Conservation (phyloP, 2,113 vertebrate genomes). For the Alouatta palliata region DNA sequence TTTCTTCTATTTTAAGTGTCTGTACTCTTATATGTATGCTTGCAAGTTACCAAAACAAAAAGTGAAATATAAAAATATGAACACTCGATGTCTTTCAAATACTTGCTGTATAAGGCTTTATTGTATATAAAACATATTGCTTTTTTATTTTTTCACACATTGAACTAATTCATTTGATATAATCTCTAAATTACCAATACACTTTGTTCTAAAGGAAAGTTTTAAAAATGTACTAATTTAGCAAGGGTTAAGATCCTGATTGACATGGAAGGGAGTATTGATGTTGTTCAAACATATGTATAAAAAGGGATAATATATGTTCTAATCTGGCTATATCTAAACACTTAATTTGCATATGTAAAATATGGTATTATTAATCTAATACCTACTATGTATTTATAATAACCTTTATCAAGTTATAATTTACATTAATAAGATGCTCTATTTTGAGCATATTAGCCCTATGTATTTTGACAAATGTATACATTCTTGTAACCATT, state of each 20-base stretch:
- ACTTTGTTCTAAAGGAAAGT: background rate
- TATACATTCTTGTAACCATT: background rate
- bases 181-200: background rate
- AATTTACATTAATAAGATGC: background rate
- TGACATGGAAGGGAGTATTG: too few relatives aligned
- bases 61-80: background rate
- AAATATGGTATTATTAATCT: background rate
- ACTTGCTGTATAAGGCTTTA: background rate
- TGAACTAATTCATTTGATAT: background rate
- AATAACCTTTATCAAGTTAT: background rate
- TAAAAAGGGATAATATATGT: background rate
- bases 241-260: background rate
- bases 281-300: background rate
- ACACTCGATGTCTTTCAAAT: background rate
- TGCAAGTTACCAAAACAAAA: background rate
- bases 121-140: background rate
- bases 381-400: background rate
- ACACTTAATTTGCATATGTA: background rate
- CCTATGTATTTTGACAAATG: background rate
- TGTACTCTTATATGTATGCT: background rate
- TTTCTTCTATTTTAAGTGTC: background rate
- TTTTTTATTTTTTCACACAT: background rate
- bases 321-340: background rate
- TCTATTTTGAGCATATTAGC: fast-evolving
- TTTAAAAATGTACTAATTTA: background rate